phyloP scores from a whole-genome alignment of 2,888 invertebrate species.

The Apotomis betuletana region DNA sequence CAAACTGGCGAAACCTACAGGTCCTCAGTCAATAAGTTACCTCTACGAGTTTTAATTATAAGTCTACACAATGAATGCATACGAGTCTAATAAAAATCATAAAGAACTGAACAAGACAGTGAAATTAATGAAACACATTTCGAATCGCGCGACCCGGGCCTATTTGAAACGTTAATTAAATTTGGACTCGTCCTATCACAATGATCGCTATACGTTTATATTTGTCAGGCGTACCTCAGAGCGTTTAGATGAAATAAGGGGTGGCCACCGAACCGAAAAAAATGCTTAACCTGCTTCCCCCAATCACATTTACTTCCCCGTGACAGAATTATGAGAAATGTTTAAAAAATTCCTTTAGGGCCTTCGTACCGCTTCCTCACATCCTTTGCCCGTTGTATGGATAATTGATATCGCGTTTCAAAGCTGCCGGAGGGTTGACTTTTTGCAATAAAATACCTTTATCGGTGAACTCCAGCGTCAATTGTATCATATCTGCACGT shows the following conservation, averaged over 20 bases:
- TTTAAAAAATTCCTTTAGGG: conserved; percentile 51
- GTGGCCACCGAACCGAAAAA: conserved; percentile 69
- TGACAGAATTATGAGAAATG: conserved; percentile 67
- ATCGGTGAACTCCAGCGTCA: conserved; percentile 24
- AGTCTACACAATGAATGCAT: not conserved
- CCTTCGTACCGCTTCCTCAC: conserved; percentile 48
- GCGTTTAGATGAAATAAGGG: conserved; percentile 66
- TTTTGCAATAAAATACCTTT: conserved; percentile 41
- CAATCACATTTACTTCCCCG: conserved; percentile 70
- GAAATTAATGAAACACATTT: conserved; percentile 57
- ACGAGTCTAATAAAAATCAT: conserved; percentile 10
- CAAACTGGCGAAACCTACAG: too few species aligned
- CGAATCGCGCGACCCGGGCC: conserved; percentile 52
- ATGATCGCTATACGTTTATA: conserved; percentile 60
- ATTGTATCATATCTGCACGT: conserved; percentile 41
- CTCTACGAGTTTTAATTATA: too few species aligned
- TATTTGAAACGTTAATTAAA: conserved; percentile 64
- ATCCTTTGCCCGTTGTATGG: conserved; percentile 47
- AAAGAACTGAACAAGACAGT: conserved; percentile 43
- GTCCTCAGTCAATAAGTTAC: too few species aligned
- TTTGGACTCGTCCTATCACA: conserved; percentile 60
- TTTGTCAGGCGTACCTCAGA: conserved; percentile 56
- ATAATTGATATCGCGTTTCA: conserved; percentile 43
- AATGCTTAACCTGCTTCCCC: conserved; percentile 71
- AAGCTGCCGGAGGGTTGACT: conserved; percentile 29